Base-by-base conservation (phyloP, 2,113 vertebrate genomes). In the Balaenoptera acutorostrata region DNA sequence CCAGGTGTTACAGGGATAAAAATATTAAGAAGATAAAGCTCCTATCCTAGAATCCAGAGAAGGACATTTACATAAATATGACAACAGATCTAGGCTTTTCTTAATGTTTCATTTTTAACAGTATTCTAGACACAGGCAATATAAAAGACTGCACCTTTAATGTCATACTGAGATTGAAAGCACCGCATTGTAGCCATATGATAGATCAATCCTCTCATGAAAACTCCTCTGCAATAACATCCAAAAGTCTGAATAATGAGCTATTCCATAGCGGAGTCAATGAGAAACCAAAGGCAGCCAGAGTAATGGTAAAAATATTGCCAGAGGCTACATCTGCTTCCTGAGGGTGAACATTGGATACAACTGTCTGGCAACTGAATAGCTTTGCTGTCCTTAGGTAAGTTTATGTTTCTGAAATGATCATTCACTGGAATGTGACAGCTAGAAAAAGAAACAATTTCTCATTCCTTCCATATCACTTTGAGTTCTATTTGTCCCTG, bases 311-410 rank as follows among this genome's bases (percentile, higher is more conserved):
- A 75, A 94, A 97, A 96, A 94, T 84, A 93, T 92, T 55, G 81
- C 78, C 87, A 97, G 66, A 93, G 74, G 77, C 44, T 90, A 93
- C 8, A 31, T 88, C 63, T 92, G 89, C 86, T 92, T 75, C 90
- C 81, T 49, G 46, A 94, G 93, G 72, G 59, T 82, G 57, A 92
- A 95, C 39, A 68, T 29, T 80, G 36, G 27, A 86, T 77, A 94
- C 15, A 59, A 93, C 8, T 46, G 6, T 39, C 78, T 95, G 89
- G 61, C 52, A 83, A 74, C 2, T 59, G 29, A 88, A 95, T 0
- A 90, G 69, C 69, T 93, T 75, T 98, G 75, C 94, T 97, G 68
- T 63, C 91, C 95, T 96, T 49, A 93, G 74, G 77, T 91, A 91
- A 57, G 33, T 88, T 94, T 96, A 86, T 64, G 39, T 71, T 95